Evolutionary conservation across 2,797 vertebrate species (phyloP).

Genomic region (Manis pentadactyla): DNA sequence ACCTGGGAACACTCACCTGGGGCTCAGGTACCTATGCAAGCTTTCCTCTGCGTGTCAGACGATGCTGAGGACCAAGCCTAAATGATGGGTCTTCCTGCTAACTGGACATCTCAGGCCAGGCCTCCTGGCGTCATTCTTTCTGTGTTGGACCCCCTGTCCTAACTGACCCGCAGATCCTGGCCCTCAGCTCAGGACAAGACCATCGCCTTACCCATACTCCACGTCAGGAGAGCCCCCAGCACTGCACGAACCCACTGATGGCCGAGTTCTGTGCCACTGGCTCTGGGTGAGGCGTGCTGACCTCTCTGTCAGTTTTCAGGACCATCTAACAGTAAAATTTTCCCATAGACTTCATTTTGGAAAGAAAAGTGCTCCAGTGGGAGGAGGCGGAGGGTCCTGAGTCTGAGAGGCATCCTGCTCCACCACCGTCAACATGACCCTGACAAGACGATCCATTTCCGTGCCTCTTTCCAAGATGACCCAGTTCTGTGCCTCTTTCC

Average conservation of each 20-base stretch:
- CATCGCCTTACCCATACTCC: background rate
- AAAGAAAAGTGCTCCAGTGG: background rate
- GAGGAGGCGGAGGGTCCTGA: background rate
- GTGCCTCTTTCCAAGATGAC: background rate
- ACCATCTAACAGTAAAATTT: background rate
- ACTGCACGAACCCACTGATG: background rate
- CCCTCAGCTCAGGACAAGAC: background rate
- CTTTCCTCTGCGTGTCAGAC: conserved; percentile 5
- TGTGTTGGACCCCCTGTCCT: background rate
- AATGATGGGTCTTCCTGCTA: background rate
- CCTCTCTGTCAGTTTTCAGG: conserved; percentile 39
- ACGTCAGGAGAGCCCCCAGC: background rate
- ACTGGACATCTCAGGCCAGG: background rate
- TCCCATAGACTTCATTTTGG: background rate
- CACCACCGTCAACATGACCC: background rate
- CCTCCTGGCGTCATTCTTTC: background rate
- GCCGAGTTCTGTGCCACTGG: background rate
- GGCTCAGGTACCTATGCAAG: background rate
- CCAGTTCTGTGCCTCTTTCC: background rate
- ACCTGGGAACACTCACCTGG: conserved; percentile 12
- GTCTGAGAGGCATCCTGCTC: background rate
- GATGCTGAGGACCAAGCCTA: background rate
- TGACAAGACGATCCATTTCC: background rate
- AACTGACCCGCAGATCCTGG: background rate
- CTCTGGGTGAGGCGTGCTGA: background rate